phyloP scores from a whole-genome alignment of 2,113 vertebrate genomes.

The Brienomyrus brachyistius region DNA sequence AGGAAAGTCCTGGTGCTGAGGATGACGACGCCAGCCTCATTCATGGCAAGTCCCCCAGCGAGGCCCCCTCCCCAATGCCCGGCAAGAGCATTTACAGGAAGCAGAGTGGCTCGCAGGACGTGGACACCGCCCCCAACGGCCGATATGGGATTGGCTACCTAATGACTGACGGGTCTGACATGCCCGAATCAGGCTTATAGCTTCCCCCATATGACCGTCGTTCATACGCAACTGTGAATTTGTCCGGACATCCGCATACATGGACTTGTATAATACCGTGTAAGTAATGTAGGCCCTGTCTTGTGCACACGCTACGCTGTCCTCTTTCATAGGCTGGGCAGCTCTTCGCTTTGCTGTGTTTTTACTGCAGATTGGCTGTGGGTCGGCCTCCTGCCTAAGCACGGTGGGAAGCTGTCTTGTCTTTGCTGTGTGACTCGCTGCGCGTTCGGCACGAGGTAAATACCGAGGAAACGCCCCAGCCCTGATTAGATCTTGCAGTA shows the following conservation, averaged over 20 bases:
- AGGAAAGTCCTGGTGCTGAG: constrained; percentile 70
- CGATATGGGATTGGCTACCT: constrained; percentile 89
- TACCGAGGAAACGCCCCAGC: background rate
- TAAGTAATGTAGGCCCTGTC: constrained; percentile 50
- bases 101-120: constrained; percentile 63
- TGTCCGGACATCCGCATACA: constrained; percentile 25
- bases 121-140: constrained; percentile 79
- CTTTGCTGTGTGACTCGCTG: background rate
- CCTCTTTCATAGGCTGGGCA: constrained; percentile 26
- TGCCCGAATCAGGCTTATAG: constrained; percentile 91
- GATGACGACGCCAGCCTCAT: constrained; percentile 83
- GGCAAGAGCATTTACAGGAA: constrained; percentile 84
- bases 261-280: constrained; percentile 43
- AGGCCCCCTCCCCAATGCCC: constrained; percentile 78
- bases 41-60: constrained; percentile 76
- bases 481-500: constrained; percentile 23
- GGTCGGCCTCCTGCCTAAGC: constrained; percentile 23
- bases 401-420: background rate
- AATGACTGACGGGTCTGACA: constrained; percentile 86
- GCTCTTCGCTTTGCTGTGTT: constrained; percentile 23
- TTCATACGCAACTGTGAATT: background rate
- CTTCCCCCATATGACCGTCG: background rate
- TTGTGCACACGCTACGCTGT: constrained; percentile 42
- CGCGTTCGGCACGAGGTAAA: background rate
- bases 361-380: constrained; percentile 39